Percentiles rank a stretch among this genome's conserved stretches.
Conservation (phyloP, 2,888 invertebrate species). For the Tryphoninae sp. region DNA sequence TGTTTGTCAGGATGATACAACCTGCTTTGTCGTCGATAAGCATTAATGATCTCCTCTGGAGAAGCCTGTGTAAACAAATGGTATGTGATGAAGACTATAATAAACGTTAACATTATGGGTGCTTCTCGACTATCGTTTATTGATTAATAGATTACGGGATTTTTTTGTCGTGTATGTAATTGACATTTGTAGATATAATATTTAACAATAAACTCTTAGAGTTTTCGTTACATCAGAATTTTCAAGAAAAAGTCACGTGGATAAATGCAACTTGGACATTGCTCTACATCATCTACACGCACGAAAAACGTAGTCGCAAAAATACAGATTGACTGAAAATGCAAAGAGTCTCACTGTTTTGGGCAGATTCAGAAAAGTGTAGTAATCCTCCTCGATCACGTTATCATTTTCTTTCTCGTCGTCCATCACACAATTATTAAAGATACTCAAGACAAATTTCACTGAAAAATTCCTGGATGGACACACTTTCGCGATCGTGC, state of each 20-base stretch:
- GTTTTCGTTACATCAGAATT: constrained; percentile 31
- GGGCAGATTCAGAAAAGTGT: constrained; percentile 92
- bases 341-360: constrained; percentile 86
- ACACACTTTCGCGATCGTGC: constrained; percentile 47
- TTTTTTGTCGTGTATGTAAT: neutral
- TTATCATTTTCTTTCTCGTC: constrained; percentile 86
- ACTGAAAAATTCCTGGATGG: constrained; percentile 11
- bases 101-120: neutral
- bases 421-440: constrained; percentile 82
- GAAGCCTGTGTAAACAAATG: constrained; percentile 88
- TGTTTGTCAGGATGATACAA: constrained; percentile 99
- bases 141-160: constrained; percentile 23
- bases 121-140: constrained; percentile 8
- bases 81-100: neutral
- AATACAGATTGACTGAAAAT: constrained; percentile 1
- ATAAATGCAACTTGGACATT: constrained; percentile 33
- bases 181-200: neutral
- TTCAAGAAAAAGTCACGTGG: constrained; percentile 42
- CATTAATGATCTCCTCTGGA: constrained; percentile 95
- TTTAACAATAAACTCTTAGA: neutral
- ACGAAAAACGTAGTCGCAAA: neutral
- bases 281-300: neutral
- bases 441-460: constrained; percentile 17
- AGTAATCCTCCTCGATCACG: constrained; percentile 91
- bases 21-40: constrained; percentile 94